phyloP scores from a whole-genome alignment of 1,140 invertebrate genomes.

The Hormaphis cornu region DNA sequence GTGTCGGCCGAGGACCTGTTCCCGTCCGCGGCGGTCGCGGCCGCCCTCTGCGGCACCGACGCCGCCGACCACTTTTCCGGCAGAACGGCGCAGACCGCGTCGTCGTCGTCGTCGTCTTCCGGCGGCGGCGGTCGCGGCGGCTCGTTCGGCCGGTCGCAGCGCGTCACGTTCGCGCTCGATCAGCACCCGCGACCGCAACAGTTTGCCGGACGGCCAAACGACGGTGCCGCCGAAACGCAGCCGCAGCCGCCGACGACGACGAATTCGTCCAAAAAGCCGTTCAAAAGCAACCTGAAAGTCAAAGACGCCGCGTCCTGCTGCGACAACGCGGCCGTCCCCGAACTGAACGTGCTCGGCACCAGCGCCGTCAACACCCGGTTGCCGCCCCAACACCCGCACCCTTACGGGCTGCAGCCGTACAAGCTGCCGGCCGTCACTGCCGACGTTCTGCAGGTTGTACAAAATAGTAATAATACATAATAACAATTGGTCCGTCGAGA shows the following conservation, averaged over 20 bases:
- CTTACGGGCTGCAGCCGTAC: slow-evolving; percentile 5
- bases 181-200: slow-evolving; percentile 34
- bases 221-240: not conserved
- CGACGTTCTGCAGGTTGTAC: slow-evolving; percentile 27
- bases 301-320: too few relatives aligned
- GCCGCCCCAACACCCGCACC: slow-evolving; percentile 26
- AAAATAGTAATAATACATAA: not conserved
- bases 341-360: not conserved
- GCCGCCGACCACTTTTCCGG: too few relatives aligned
- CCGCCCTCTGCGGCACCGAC: too few relatives aligned
- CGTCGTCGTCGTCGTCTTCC: not conserved
- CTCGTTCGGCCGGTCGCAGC: slow-evolving; percentile 39
- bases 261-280: not conserved
- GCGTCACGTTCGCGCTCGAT: slow-evolving; percentile 39
- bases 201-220: not conserved
- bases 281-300: slow-evolving; percentile 19
- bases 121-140: slow-evolving; percentile 34
- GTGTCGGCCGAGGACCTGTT: slow-evolving; percentile 38
- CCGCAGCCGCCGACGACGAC: not conserved
- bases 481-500: too few relatives aligned
- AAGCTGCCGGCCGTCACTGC: not conserved
- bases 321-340: not conserved
- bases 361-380: not conserved
- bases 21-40: not conserved
- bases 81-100: not conserved